phyloP scores from a whole-genome alignment of 2,113 vertebrate genomes.

The Globicephala melas region DNA sequence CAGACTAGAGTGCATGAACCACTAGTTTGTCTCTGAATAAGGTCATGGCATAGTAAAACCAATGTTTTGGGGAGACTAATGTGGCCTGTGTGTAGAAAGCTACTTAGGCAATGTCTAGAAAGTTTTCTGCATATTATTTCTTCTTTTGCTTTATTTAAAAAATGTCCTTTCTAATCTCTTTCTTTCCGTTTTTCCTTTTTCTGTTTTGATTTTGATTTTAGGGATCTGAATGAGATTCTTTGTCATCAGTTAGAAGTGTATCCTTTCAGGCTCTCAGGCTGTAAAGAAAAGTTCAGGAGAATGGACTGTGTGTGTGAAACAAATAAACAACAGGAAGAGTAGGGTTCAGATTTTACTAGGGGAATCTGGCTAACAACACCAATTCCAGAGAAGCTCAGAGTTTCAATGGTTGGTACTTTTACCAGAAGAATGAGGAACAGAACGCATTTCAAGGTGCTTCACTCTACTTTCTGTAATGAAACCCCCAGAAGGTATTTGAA shows the following conservation, averaged over 20 bases:
- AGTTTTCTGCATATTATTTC: neutral
- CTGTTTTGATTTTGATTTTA: neutral
- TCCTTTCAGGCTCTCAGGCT: neutral
- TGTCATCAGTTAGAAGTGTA: neutral
- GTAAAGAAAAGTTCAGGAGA: neutral
- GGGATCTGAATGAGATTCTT: neutral
- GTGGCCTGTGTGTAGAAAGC: neutral
- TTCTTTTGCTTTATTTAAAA: neutral
- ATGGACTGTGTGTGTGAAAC: neutral
- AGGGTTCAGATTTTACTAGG: neutral
- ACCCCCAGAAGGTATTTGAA: conserved; percentile 36
- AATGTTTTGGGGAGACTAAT: neutral
- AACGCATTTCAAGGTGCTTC: neutral
- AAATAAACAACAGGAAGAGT: neutral
- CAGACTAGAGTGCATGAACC: neutral
- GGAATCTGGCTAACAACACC: neutral
- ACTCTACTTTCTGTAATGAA: neutral
- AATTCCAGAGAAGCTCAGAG: neutral
- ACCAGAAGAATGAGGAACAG: neutral
- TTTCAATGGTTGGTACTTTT: neutral
- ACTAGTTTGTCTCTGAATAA: neutral
- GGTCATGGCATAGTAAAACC: neutral
- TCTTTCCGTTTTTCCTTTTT: neutral
- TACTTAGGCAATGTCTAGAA: neutral
- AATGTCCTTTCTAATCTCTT: neutral